Percentiles rank a stretch among this genome's conserved stretches.
Evolutionary conservation across 2,888 invertebrate species (phyloP).

Genomic region (Epiblema foenella): DNA sequence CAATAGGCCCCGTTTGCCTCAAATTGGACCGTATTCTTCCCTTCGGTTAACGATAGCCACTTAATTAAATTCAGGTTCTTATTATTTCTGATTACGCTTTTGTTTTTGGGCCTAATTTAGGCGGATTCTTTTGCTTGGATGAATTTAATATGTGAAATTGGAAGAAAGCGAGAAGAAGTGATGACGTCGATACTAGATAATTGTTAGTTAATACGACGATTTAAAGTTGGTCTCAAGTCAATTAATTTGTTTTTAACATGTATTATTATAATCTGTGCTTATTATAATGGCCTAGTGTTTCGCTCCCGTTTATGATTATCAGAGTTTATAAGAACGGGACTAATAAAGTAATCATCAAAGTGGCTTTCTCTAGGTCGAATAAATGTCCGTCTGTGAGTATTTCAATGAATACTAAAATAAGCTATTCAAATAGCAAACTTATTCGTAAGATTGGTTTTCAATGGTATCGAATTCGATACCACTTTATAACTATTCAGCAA

Average conservation of each 20-base stretch:
- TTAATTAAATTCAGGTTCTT: constrained; percentile 51
- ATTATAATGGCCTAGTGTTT: too few relatives aligned
- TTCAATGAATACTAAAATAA: background rate
- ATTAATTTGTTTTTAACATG: too few relatives aligned
- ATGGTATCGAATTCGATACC: background rate
- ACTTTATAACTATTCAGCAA: background rate
- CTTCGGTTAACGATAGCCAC: constrained; percentile 59
- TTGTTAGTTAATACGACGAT: too few relatives aligned
- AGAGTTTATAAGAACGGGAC: too few relatives aligned
- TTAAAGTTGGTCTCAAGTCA: too few relatives aligned
- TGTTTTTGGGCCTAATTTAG: constrained; percentile 32
- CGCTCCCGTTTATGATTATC: too few relatives aligned
- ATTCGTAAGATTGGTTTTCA: background rate
- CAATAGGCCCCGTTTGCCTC: constrained; percentile 50
- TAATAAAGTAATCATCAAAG: too few relatives aligned
- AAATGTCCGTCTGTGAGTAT: background rate
- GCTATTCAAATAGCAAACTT: background rate
- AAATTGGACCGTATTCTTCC: constrained; percentile 65
- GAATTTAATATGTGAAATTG: background rate
- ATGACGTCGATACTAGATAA: too few relatives aligned
- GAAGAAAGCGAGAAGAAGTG: background rate
- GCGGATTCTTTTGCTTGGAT: constrained; percentile 7
- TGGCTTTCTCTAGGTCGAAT: too few relatives aligned
- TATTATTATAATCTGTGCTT: too few relatives aligned
- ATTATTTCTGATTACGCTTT: constrained; percentile 41